These are phyloP conservation scores for Hartigia nigra DNA, from an alignment of 2,888 invertebrate species.

Conservation along the genomic window DNA sequence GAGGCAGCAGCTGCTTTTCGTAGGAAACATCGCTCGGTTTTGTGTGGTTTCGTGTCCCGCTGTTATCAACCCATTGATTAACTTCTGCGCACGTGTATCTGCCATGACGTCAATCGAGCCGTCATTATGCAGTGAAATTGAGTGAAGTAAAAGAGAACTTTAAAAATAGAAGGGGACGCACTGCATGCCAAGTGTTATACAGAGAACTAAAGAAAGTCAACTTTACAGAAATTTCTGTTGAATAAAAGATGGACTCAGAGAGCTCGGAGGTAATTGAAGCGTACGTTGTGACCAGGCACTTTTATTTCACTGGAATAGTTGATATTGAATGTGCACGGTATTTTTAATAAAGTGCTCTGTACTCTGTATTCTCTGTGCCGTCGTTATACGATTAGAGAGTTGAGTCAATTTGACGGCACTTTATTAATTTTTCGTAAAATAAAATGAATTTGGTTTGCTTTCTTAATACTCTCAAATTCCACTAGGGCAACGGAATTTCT, in stretches of 20 bases:
- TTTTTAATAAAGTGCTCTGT: too few species aligned
- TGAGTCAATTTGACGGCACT: background rate
- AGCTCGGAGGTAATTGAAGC: too few species aligned
- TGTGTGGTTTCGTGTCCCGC: background rate
- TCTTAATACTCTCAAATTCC: background rate
- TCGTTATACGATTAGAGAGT: background rate
- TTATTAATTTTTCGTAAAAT: background rate
- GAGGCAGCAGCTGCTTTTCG: background rate
- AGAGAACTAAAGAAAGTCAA: too few species aligned
- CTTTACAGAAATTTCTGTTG: too few species aligned
- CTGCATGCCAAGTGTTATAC: too few species aligned
- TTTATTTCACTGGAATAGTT: too few species aligned
- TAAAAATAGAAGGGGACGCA: background rate
- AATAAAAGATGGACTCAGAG: too few species aligned
- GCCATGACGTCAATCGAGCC: slow-evolving; percentile 3
- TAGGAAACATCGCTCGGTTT: background rate
- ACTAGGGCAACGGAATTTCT: background rate
- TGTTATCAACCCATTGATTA: slow-evolving; percentile 37
- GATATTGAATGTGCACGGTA: too few species aligned
- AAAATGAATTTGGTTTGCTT: background rate
- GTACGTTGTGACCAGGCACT: too few species aligned
- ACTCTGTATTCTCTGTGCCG: background rate
- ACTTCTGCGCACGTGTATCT: slow-evolving; percentile 46
- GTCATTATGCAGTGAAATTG: background rate
- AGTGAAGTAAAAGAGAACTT: background rate